A percentile compares a stretch with the other conserved stretches of the same genome.
These are phyloP conservation scores for Stegostoma tigrinum DNA, from an alignment of 2,113 vertebrate genomes.

Conservation along the genomic window DNA sequence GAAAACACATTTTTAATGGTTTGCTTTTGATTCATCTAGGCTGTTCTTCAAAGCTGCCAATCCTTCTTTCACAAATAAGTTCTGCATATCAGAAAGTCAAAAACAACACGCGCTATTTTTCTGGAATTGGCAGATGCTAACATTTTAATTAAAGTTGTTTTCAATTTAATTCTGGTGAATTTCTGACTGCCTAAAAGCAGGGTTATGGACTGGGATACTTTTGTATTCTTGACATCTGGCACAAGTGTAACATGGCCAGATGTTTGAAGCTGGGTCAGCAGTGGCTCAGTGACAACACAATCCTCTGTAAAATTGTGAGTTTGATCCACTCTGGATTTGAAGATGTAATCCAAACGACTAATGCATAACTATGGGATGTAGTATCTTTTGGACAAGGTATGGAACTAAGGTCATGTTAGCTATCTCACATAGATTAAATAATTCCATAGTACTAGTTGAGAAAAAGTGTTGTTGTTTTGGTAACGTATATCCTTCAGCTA, in stretches of 20 bases:
- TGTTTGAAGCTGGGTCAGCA: background rate
- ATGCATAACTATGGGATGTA: background rate
- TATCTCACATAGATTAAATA: background rate
- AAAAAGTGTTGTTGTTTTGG: background rate
- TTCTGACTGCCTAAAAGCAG: background rate
- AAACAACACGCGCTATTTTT: background rate
- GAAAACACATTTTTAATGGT: background rate
- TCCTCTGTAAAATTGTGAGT: background rate
- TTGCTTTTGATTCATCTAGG: constrained; percentile 2
- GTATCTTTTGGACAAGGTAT: background rate
- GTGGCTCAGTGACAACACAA: background rate
- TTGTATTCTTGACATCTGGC: background rate
- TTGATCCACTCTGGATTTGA: background rate
- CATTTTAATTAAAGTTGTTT: background rate
- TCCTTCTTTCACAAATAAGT: background rate
- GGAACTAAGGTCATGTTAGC: background rate
- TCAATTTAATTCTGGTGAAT: background rate
- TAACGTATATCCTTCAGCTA: background rate
- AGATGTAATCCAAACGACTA: too few relatives aligned
- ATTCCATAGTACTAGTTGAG: background rate
- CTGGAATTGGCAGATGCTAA: background rate
- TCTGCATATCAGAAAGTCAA: background rate
- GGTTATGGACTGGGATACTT: background rate
- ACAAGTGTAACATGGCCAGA: background rate
- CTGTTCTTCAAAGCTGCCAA: background rate